Conservation (phyloP, 1,140 invertebrate species). For the Pseudomyrmex cubaensis region DNA sequence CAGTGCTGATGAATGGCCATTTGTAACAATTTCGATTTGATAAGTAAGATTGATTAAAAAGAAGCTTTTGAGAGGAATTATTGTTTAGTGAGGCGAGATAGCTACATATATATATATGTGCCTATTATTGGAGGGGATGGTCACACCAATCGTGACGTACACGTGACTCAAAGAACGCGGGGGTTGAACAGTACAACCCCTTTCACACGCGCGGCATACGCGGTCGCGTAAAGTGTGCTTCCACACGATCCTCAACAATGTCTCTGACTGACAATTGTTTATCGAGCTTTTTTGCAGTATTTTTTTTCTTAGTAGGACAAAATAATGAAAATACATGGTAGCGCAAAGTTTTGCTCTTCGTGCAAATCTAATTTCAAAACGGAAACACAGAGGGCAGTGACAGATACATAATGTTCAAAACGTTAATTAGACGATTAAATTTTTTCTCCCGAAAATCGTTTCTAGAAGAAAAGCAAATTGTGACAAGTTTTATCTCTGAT, state of each 20-base stretch:
- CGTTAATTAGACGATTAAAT: background rate
- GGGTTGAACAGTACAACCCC: constrained; percentile 80
- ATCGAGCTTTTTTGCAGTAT: background rate
- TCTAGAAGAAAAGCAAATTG: background rate
- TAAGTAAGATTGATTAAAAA: background rate
- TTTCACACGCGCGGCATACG: constrained; percentile 78
- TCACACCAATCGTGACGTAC: constrained; percentile 70
- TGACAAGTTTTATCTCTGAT: background rate
- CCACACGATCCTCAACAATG: constrained; percentile 70
- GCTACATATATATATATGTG: constrained; percentile 30
- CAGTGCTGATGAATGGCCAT: background rate
- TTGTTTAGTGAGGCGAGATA: background rate
- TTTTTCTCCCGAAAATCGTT: background rate
- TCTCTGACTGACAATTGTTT: constrained; percentile 62
- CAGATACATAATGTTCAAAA: constrained; percentile 16
- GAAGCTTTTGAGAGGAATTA: too few relatives aligned
- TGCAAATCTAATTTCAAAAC: background rate
- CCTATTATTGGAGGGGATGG: constrained; percentile 62
- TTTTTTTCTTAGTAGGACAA: background rate
- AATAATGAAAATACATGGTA: background rate
- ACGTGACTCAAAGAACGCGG: constrained; percentile 78
- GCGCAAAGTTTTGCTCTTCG: constrained; percentile 6
- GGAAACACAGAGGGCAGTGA: background rate
- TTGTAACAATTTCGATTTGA: background rate
- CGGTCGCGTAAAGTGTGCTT: constrained; percentile 74